phyloP scores from a whole-genome alignment of 2,797 vertebrate genomes.

The Catharus ustulatus region DNA sequence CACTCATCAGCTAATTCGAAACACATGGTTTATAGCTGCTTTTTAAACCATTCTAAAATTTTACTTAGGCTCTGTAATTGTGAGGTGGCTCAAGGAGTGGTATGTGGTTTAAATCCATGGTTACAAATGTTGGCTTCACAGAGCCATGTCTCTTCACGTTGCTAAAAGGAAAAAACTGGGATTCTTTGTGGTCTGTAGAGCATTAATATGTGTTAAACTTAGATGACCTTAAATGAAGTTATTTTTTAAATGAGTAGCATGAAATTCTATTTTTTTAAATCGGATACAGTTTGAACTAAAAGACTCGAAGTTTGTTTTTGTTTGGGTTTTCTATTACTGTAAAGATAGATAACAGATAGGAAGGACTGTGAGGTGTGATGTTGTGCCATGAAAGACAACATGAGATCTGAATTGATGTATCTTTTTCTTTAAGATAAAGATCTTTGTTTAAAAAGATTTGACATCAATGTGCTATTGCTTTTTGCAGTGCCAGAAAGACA shows the following conservation, averaged over 20 bases:
- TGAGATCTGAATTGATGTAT: neutral
- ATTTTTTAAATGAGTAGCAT: neutral
- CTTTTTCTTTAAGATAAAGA: neutral
- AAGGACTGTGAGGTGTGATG: neutral
- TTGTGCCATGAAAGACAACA: neutral
- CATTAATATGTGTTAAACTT: neutral
- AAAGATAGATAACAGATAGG: neutral
- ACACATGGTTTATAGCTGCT: conserved; percentile 72
- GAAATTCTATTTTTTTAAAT: neutral
- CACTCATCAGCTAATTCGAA: conserved; percentile 68
- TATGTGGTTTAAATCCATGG: conserved; percentile 54
- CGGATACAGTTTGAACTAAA: neutral
- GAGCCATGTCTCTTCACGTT: neutral
- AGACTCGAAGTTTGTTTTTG: neutral
- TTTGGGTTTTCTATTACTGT: neutral
- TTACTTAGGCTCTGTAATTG: conserved; percentile 72
- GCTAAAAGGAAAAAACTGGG: neutral
- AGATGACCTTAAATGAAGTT: neutral
- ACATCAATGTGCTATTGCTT: neutral
- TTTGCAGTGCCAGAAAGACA: neutral
- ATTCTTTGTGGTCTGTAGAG: neutral
- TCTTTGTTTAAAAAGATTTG: neutral
- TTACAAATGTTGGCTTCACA: conserved; percentile 25
- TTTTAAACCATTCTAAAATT: conserved; percentile 65
- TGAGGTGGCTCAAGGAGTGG: conserved; percentile 39